Percentiles rank a stretch among this genome's conserved stretches.
These are phyloP conservation scores for Micronycteris hirsuta DNA, from an alignment of 2,113 vertebrate species.

Conservation along the genomic window DNA sequence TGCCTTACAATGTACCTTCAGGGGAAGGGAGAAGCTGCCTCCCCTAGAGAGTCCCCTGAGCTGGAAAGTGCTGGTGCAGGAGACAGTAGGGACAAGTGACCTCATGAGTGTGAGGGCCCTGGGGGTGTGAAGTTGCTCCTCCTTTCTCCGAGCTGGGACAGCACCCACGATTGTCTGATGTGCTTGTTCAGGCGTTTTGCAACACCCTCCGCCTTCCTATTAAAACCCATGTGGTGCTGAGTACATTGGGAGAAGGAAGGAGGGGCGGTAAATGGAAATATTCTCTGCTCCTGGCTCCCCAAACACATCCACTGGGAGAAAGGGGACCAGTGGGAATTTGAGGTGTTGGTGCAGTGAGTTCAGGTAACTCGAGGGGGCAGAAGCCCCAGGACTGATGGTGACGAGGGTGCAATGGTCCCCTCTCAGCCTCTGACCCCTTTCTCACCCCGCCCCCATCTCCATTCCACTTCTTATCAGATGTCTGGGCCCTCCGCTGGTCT, in stretches of 20 bases:
- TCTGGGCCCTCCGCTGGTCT: not conserved
- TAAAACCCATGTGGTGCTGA: not conserved
- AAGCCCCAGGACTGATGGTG: not conserved
- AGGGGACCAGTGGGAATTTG: rapidly evolving
- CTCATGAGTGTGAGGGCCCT: rapidly evolving
- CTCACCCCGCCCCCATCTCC: not conserved
- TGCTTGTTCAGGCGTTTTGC: rapidly evolving
- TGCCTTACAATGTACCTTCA: rapidly evolving
- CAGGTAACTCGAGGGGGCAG: not conserved
- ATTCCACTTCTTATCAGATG: not conserved
- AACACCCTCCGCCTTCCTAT: not conserved
- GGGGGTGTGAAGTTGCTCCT: not conserved
- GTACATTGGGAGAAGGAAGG: not conserved
- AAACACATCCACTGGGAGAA: not conserved
- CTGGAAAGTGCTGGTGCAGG: too few species aligned
- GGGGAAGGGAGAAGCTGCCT: not conserved
- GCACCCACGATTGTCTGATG: rapidly evolving
- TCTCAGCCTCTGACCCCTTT: not conserved
- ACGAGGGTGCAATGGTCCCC: not conserved
- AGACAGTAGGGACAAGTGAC: not conserved
- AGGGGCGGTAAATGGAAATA: too few species aligned
- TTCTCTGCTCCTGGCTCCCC: not conserved
- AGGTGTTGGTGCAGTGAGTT: not conserved
- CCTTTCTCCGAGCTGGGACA: rapidly evolving
- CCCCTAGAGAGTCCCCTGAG: not conserved